Evolutionary conservation across 1,140 invertebrate species (phyloP).

Genomic region (Anadara kagoshimensis): DNA sequence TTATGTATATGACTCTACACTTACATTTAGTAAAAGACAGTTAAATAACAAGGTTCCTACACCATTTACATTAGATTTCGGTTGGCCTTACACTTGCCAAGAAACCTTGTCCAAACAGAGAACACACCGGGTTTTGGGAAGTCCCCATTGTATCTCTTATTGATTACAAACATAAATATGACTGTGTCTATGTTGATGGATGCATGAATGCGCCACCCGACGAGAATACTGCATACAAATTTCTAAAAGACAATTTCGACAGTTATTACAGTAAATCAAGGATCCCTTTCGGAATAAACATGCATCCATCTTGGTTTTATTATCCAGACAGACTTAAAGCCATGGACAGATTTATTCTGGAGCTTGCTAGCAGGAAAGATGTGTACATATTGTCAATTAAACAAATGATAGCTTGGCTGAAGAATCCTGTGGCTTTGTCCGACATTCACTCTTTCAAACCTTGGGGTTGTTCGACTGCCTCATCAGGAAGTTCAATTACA

Average conservation of each 20-base stretch:
- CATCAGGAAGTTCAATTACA: conserved; percentile 1
- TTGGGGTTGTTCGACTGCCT: conserved; percentile 37
- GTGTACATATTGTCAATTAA: conserved; percentile 60
- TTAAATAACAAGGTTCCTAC: conserved; percentile 45
- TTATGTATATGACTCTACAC: conserved; percentile 55
- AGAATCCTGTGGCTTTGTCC: conserved; percentile 49
- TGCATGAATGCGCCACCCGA: conserved; percentile 55
- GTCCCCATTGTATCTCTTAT: conserved; percentile 59
- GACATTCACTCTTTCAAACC: conserved; percentile 49
- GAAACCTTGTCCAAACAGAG: conserved; percentile 53
- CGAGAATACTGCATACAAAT: conserved; percentile 51
- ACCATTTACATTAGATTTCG: conserved; percentile 61
- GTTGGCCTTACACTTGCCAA: conserved; percentile 53
- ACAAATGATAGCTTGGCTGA: conserved; percentile 62
- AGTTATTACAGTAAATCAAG: conserved; percentile 54
- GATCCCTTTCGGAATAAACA: conserved; percentile 63
- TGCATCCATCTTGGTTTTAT: conserved; percentile 63
- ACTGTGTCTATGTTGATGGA: conserved; percentile 63
- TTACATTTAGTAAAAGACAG: conserved; percentile 52
- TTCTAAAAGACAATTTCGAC: conserved; percentile 61
- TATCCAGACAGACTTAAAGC: conserved; percentile 47
- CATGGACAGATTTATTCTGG: conserved; percentile 59
- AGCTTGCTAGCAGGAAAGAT: conserved; percentile 50
- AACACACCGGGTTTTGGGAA: conserved; percentile 57
- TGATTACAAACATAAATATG: conserved; percentile 53